phyloP scores from a whole-genome alignment of 2,797 vertebrate genomes.

The Tangara arthus region DNA sequence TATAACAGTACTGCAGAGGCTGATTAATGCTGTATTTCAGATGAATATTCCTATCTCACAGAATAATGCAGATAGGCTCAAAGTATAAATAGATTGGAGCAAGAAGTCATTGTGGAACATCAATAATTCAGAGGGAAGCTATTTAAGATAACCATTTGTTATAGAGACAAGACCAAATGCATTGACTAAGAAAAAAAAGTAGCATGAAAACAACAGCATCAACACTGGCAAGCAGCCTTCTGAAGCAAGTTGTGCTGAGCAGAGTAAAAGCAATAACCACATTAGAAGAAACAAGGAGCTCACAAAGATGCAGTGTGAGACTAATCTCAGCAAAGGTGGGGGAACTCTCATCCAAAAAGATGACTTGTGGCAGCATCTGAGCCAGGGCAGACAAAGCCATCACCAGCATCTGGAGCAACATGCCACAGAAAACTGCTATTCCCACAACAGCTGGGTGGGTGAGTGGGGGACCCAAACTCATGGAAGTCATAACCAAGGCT shows the following conservation, averaged over 20 bases:
- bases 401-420: accelerated
- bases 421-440: neutral
- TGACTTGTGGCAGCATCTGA: accelerated
- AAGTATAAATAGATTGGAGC: neutral
- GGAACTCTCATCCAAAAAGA: neutral
- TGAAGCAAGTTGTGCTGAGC: neutral
- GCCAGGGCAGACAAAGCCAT: neutral
- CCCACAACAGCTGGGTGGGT: neutral
- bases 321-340: neutral
- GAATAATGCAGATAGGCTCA: neutral
- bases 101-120: neutral
- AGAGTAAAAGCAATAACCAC: neutral
- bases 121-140: conserved; percentile 26
- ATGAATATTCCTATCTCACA: neutral
- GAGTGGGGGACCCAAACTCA: neutral
- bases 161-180: neutral
- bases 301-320: accelerated
- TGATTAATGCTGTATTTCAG: neutral
- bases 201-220: neutral
- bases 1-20: neutral
- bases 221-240: neutral
- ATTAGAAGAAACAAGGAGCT: neutral
- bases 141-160: conserved; percentile 21
- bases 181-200: neutral
- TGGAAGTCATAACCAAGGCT: neutral